Conservation (phyloP, 2,888 invertebrate species). For the Epinotia bilunana region DNA sequence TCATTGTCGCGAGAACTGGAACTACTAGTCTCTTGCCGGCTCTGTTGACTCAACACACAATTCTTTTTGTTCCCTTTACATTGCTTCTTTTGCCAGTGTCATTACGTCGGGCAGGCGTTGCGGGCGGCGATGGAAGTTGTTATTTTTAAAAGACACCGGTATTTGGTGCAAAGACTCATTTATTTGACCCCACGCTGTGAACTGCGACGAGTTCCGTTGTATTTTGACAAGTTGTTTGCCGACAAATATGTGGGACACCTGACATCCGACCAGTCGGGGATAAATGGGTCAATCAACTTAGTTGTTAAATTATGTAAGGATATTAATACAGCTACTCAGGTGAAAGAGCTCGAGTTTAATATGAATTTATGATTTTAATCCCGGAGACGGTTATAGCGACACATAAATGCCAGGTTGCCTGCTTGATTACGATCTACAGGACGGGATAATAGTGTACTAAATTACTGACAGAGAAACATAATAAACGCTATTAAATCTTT, state of each 20-base stretch:
- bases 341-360: conserved; percentile 27
- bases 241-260: conserved; percentile 69
- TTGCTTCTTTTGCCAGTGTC: conserved; percentile 47
- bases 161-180: conserved; percentile 52
- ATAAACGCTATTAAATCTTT: conserved; percentile 6
- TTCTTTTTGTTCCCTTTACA: conserved; percentile 50
- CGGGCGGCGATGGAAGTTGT: conserved; percentile 33
- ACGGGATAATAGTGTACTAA: not conserved
- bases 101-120: conserved; percentile 30
- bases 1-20: conserved; percentile 71
- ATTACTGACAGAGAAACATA: conserved; percentile 21
- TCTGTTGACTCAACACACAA: conserved; percentile 45
- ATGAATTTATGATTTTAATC: conserved; percentile 41
- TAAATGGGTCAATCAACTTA: conserved; percentile 49
- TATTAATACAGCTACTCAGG: conserved; percentile 29
- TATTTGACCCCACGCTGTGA: conserved; percentile 55
- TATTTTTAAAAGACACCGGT: conserved; percentile 44
- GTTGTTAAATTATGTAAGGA: conserved; percentile 47
- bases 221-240: conserved; percentile 73
- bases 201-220: conserved; percentile 64
- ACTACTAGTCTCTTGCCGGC: conserved; percentile 54
- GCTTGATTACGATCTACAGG: conserved; percentile 7
- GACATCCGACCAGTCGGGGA: conserved; percentile 49
- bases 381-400: conserved; percentile 26
- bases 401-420: conserved; percentile 18